Evolutionary conservation across 2,113 vertebrate species (phyloP), one percentile per base, ranked within the genome.

Genomic region (Columbina picui): DNA sequence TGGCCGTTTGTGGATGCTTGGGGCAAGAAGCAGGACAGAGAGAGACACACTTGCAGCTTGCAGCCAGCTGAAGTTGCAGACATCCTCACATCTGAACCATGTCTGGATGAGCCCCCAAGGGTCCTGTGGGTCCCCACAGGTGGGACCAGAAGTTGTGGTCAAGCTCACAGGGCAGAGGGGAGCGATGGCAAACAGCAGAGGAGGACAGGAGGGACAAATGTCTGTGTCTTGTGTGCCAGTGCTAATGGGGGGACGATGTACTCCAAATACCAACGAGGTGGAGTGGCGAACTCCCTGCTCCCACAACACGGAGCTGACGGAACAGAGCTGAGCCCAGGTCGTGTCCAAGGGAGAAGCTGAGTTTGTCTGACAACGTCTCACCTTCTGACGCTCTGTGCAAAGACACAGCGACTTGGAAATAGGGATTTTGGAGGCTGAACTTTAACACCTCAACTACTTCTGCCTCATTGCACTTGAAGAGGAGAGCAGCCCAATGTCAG

Each of bases 1-100:
- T 6, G 71, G 30, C 77, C 13, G 0, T 23, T 20, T 5, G 8
- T 1, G 26, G 69, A 3, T n/a, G 34, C 68, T 43, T 11, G 1
- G 20, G 43, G 50, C 34, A 53, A 64, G 61, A 17, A 45, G 70
- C 55, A 69, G 55, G 43, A 45, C 39, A 47, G 38, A n/a, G 57
- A 21, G 16, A 26, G 21, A 49, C 1, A 1, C 0, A 2, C 53
- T 52, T 5, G 16, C 61, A 53, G 25, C 53, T 39, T 52, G 34
- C 50, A 34, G 45, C 20, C 47, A 36, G 25, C 61, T 27, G 55
- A 69, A 19, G 57, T 1, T 4, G 32, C 23, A 41, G 53, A 27
- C 34, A 4, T 29, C 53, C n/a, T 36, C 1, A 2, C 13, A 3
- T 22, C 61, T 18, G 14, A 41, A 3, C 39, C 4, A 15, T 12